Evolutionary conservation across 2,113 vertebrate genomes (phyloP).

Genomic region (Narcine bancroftii): DNA sequence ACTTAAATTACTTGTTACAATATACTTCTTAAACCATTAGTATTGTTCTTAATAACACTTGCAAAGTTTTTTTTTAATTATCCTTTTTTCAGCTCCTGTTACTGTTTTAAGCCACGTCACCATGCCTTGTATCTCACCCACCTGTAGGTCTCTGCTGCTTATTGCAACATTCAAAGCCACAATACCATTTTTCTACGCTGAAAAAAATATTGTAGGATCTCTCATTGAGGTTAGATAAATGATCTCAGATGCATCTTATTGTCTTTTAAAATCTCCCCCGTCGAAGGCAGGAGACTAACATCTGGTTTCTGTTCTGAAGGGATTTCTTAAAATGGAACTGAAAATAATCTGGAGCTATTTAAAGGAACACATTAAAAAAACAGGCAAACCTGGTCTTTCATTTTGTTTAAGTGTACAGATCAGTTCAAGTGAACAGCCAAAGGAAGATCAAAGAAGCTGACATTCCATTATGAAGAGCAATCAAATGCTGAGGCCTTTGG

Average conservation of each 20-base stretch:
- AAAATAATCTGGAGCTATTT: slow-evolving; percentile 15
- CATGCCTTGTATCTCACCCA: neutral
- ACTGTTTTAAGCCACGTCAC: too few species aligned
- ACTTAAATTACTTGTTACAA: neutral
- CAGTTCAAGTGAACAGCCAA: neutral
- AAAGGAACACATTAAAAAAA: neutral
- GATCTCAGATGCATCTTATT: neutral
- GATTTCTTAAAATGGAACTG: slow-evolving; percentile 19
- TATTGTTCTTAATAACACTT: neutral
- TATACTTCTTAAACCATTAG: neutral
- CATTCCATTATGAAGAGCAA: neutral
- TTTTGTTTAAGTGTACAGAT: neutral
- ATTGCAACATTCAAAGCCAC: neutral
- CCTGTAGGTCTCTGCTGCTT: neutral
- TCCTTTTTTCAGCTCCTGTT: neutral
- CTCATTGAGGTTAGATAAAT: neutral
- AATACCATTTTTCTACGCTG: neutral
- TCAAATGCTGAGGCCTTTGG: neutral
- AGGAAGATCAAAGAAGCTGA: neutral
- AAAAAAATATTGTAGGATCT: neutral
- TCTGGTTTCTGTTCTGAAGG: slow-evolving; percentile 18
- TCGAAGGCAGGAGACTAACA: neutral
- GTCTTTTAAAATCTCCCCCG: neutral
- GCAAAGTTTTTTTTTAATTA: neutral
- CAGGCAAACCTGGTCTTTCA: slow-evolving; percentile 25